Conservation (phyloP, 2,113 vertebrate genomes). For the Ptyas mucosa region DNA sequence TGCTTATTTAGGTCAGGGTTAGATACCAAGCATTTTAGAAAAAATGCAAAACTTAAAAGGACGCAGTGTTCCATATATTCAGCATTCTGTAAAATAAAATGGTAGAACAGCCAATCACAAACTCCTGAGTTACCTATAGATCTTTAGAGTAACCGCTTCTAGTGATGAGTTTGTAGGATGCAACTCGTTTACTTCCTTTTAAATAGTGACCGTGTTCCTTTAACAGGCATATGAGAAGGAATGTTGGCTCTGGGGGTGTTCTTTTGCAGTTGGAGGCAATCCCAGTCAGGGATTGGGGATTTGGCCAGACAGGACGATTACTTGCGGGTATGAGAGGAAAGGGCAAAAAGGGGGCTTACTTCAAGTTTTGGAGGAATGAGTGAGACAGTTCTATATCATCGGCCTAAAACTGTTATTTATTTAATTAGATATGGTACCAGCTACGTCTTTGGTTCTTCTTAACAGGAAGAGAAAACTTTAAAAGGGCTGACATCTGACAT, state of each 20-base stretch:
- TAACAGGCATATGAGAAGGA: neutral
- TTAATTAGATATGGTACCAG: neutral
- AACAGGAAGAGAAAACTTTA: neutral
- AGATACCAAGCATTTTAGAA: neutral
- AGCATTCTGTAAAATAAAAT: neutral
- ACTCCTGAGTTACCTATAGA: neutral
- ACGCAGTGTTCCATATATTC: neutral
- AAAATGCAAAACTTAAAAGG: neutral
- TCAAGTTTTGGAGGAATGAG: neutral
- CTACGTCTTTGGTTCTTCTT: neutral
- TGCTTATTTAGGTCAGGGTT: neutral
- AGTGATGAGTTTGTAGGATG: neutral
- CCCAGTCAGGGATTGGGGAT: neutral
- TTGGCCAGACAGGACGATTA: neutral
- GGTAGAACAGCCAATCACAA: neutral
- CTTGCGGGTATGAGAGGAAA: neutral
- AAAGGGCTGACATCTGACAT: neutral
- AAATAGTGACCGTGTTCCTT: neutral
- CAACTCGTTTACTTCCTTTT: neutral
- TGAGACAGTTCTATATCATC: neutral
- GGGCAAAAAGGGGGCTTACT: neutral
- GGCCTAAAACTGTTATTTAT: neutral
- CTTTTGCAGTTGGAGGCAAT: constrained; percentile 14
- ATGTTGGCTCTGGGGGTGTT: neutral
- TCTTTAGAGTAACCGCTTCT: neutral